Base-by-base conservation (phyloP, 2,797 vertebrate genomes). In the Chromis chromis region DNA sequence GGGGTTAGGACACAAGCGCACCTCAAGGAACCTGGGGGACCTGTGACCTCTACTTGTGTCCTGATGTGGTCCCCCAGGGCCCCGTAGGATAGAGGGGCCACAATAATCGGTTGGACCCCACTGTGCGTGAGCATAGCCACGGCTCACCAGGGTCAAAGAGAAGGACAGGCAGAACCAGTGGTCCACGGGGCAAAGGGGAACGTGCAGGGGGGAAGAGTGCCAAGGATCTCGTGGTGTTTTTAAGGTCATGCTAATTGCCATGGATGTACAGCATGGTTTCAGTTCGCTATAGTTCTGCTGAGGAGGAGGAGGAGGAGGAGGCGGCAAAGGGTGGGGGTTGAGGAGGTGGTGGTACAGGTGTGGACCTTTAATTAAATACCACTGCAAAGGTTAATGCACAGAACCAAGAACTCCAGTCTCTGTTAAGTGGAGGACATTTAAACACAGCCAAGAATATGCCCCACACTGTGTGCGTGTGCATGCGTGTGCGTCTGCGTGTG, bases 291-390 rank as follows among this genome's bases (percentile, higher is more conserved):
- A 60, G 73, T 77, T 90, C 81, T 66, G 82, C 81, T 70, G 79
- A 84, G 67, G 82, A 83, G 70, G 83, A 61, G 46, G 31, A 72
- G 70, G 82, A 33, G 33, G 33, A 10, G 10, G 33, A 8, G 9
- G 11, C 19, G 59, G 83, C n/a, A 33, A 62, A 69, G 61, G 78
- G 52, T 42, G 63, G 65, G 79, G 81, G 79, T 58, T 57, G 78
- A 76, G 48, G 79, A 70, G 86, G 65, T 68, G 75, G 61, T 54
- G 84, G 73, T 92, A 88, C 90, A 94, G 92, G 94, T 94, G 93
- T 92, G 93, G 92, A 95, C 92, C 93, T 94, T 94, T 95, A 94
- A 95, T 95, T 95, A 94, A 94, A 94, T 94, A 94, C 91, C 93
- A 93, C 86, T 78, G 91, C 86, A 95, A 95, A 95, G 93, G 94